A percentile compares a stretch with the other conserved stretches of the same genome.
Evolutionary conservation across 1,140 invertebrate genomes (phyloP).

Genomic region (Linepithema humile): DNA sequence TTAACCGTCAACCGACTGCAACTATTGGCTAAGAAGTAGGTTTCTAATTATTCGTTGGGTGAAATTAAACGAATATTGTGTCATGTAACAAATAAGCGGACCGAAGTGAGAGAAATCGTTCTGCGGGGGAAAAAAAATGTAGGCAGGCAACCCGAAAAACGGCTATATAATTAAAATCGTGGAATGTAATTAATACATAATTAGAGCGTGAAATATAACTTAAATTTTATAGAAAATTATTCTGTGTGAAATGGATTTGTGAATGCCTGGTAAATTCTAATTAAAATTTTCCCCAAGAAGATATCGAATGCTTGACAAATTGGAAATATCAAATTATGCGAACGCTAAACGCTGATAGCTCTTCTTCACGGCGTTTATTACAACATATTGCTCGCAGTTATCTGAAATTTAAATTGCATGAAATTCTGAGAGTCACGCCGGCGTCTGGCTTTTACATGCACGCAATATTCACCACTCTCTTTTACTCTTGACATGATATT

Average conservation of each 20-base stretch:
- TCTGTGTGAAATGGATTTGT: neutral
- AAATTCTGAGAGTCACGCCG: neutral
- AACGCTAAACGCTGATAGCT: neutral
- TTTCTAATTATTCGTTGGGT: neutral
- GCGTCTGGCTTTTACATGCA: neutral
- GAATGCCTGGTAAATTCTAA: neutral
- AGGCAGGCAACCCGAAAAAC: neutral
- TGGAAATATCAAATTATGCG: neutral
- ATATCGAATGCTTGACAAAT: neutral
- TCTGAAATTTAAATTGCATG: constrained; percentile 9
- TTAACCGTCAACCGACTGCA: neutral
- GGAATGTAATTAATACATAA: neutral
- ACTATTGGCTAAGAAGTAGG: neutral
- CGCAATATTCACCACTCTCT: neutral
- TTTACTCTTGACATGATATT: neutral
- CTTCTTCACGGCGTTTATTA: neutral
- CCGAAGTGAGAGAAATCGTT: neutral
- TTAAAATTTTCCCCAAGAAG: neutral
- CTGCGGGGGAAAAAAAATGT: neutral
- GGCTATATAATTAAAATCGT: neutral
- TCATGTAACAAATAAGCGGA: neutral
- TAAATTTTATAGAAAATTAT: neutral
- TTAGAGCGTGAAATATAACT: neutral
- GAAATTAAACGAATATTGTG: neutral
- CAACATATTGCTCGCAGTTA: neutral